phyloP scores from a whole-genome alignment of 35 echinoderm and acorn worm genomes.

The Apostichopus californicus region DNA sequence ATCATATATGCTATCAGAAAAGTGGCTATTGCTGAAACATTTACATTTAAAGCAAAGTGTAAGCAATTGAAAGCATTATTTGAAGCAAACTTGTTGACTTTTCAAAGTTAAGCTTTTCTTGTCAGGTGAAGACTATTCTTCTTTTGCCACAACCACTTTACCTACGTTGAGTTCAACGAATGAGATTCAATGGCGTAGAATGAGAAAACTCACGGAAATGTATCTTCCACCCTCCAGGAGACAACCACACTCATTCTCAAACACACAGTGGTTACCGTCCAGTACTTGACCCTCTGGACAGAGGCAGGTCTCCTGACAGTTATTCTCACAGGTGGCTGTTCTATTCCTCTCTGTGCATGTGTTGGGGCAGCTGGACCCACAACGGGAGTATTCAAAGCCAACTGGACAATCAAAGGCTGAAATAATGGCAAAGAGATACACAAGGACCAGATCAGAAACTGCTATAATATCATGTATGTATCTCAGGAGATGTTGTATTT shows the following conservation, averaged over 20 bases:
- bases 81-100: no score
- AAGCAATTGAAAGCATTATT: no score
- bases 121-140: no score
- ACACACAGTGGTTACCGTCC: constrained; percentile 53
- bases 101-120: no score
- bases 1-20: no score
- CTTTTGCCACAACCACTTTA: no score
- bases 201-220: constrained; percentile 21
- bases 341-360: constrained; percentile 46
- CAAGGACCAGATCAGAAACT: no score
- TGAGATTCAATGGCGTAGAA: background rate
- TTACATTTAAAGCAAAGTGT: no score
- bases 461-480: no score
- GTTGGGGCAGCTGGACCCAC: constrained; percentile 24
- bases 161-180: no score
- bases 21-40: no score
- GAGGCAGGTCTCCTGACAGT: constrained; percentile 52
- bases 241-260: constrained; percentile 55
- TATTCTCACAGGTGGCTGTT: background rate
- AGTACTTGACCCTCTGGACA: constrained; percentile 54
- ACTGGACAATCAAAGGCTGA: constrained; percentile 62
- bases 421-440: background rate
- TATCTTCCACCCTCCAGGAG: constrained; percentile 49
- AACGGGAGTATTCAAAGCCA: constrained; percentile 38
- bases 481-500: background rate